These are phyloP conservation scores for Spermophilus dauricus DNA, from an alignment of 2,113 vertebrate species.

Conservation along the genomic window DNA sequence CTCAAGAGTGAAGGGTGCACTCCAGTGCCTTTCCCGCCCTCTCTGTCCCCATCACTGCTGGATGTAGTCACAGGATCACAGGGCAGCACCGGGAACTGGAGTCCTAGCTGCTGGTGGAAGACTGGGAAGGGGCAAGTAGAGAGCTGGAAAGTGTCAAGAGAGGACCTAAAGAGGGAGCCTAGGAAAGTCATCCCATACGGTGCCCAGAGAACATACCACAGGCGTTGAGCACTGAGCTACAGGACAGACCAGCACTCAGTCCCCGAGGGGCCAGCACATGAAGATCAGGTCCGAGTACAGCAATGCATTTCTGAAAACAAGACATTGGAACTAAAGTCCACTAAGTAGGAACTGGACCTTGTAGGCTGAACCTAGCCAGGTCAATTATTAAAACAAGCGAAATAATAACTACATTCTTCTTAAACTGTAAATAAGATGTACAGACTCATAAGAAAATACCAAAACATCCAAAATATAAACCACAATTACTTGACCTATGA, in stretches of 20 bases:
- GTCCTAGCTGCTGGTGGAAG: neutral
- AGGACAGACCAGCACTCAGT: neutral
- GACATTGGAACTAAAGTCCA: slow-evolving; percentile 3
- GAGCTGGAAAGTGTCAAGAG: neutral
- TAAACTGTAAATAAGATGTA: neutral
- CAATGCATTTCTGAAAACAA: neutral
- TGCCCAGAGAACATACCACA: neutral
- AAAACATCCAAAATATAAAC: neutral
- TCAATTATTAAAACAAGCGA: slow-evolving; percentile 43
- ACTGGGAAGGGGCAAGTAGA: neutral
- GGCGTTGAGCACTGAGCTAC: neutral
- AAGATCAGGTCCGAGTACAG: neutral
- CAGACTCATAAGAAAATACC: neutral
- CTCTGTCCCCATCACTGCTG: neutral
- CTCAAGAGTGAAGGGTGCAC: neutral
- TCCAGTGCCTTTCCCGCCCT: neutral
- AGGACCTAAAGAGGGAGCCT: neutral
- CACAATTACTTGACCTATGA: neutral
- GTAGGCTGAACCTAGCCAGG: neutral
- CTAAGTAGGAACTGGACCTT: neutral
- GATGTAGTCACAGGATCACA: neutral
- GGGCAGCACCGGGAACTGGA: neutral
- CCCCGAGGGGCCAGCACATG: neutral
- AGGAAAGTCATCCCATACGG: neutral
- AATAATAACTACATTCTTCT: neutral